Conservation (phyloP, 1,140 invertebrate genomes). For the Danaus plexippus region DNA sequence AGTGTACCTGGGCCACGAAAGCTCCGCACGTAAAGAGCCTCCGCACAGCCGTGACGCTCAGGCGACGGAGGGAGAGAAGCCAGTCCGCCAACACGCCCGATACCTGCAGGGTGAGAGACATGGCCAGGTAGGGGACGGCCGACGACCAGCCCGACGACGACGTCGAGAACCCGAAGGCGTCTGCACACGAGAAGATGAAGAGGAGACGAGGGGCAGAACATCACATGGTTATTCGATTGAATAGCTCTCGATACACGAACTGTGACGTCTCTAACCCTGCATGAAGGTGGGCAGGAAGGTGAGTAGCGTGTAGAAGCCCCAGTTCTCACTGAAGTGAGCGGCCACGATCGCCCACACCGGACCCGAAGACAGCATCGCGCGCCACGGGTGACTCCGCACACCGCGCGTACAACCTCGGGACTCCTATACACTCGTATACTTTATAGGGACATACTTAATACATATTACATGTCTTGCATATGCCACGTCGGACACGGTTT, state of each 20-base stretch:
- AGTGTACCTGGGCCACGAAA: slow-evolving; percentile 75
- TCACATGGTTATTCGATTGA: too few relatives aligned
- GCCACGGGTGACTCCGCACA: slow-evolving; percentile 81
- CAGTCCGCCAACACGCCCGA: slow-evolving; percentile 88
- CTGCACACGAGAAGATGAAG: slow-evolving; percentile 69
- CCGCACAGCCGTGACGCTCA: slow-evolving; percentile 82
- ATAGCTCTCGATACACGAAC: too few relatives aligned
- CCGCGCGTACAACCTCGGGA: slow-evolving; percentile 46
- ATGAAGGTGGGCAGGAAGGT: slow-evolving; percentile 94
- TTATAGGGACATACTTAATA: too few relatives aligned
- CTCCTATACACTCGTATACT: slow-evolving; percentile 33
- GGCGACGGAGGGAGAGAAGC: slow-evolving; percentile 74
- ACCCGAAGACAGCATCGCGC: slow-evolving; percentile 82
- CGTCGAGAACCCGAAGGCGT: slow-evolving; percentile 80
- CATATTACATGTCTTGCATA: not conserved
- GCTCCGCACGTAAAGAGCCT: slow-evolving; percentile 84
- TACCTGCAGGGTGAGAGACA: slow-evolving; percentile 84
- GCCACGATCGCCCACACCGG: slow-evolving; percentile 93
- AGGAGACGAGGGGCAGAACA: too few relatives aligned
- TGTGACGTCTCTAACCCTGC: slow-evolving; percentile 74
- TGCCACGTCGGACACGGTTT: too few relatives aligned
- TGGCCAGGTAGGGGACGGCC: slow-evolving; percentile 88
- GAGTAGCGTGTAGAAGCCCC: slow-evolving; percentile 95
- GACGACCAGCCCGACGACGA: slow-evolving; percentile 85
- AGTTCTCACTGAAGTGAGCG: slow-evolving; percentile 95